A percentile compares a stretch with the other conserved stretches of the same genome.
Evolutionary conservation across 2,888 invertebrate genomes (phyloP).

Genomic region (Sepiola atlantica): DNA sequence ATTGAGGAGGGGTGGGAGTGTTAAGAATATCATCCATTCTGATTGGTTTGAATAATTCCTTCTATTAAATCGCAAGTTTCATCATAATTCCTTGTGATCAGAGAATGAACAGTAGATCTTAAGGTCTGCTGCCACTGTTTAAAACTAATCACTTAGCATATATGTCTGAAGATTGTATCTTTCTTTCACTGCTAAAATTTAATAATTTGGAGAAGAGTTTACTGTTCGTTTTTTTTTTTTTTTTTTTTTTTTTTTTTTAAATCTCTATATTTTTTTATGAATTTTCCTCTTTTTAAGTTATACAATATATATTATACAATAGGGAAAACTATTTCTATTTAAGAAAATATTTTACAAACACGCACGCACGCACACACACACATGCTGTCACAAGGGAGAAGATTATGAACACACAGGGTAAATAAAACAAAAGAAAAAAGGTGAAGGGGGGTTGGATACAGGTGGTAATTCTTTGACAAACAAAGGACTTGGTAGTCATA

Average conservation of each 20-base stretch:
- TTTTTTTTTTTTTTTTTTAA: background rate
- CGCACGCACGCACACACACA: background rate
- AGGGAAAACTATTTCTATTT: background rate
- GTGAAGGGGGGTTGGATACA: background rate
- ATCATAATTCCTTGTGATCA: background rate
- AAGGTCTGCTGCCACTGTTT: background rate
- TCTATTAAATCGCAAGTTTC: background rate
- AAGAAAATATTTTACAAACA: background rate
- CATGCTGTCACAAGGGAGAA: background rate
- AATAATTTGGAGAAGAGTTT: background rate
- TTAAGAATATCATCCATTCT: background rate
- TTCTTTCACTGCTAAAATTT: background rate
- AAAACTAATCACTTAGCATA: background rate
- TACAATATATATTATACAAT: background rate
- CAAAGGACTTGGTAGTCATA: conserved; percentile 5
- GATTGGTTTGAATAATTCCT: background rate
- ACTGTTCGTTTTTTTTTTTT: background rate
- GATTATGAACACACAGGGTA: background rate
- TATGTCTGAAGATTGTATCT: background rate
- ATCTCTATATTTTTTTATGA: background rate
- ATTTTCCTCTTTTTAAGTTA: background rate
- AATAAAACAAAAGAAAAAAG: background rate
- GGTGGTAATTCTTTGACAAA: conserved; percentile 32
- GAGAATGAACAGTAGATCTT: background rate
- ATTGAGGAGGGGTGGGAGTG: background rate